Conservation (phyloP, 2,797 vertebrate species). For the Peromyscus attwateri region DNA sequence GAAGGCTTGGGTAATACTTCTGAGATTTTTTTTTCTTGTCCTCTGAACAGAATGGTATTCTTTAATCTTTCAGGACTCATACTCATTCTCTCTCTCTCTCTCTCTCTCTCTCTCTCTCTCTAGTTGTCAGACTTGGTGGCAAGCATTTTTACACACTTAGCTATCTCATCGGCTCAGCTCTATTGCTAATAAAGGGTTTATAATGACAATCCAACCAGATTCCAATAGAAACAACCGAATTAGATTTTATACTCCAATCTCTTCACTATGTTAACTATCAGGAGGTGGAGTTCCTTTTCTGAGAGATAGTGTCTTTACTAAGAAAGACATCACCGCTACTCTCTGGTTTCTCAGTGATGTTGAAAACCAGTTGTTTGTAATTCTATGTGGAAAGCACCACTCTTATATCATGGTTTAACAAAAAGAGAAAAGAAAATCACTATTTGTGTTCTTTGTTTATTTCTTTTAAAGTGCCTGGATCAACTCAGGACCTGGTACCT, state of each 20-base stretch:
- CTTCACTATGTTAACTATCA: conserved; percentile 15
- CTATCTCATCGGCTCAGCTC: background rate
- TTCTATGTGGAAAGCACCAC: background rate
- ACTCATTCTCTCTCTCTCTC: background rate
- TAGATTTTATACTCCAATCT: background rate
- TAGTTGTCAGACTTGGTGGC: background rate
- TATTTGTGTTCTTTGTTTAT: background rate
- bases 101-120: background rate
- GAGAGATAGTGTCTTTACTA: background rate
- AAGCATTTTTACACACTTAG: background rate
- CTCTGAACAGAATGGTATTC: conserved; percentile 48
- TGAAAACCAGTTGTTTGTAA: background rate
- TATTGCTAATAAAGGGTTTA: background rate
- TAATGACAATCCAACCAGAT: background rate
- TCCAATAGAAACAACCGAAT: background rate
- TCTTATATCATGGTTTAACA: background rate
- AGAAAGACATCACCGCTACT: background rate
- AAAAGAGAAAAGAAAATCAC: background rate
- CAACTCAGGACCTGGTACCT: background rate
- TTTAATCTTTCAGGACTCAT: background rate
- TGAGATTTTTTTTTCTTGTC: conserved; percentile 38
- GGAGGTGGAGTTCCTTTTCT: background rate
- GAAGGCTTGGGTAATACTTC: conserved; percentile 56
- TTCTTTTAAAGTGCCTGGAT: background rate
- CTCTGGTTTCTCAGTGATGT: background rate